A percentile compares a stretch with the other conserved stretches of the same genome.
Evolutionary conservation across 2,888 invertebrate genomes (phyloP).

Genomic region (Lasioglossum calceatum): DNA sequence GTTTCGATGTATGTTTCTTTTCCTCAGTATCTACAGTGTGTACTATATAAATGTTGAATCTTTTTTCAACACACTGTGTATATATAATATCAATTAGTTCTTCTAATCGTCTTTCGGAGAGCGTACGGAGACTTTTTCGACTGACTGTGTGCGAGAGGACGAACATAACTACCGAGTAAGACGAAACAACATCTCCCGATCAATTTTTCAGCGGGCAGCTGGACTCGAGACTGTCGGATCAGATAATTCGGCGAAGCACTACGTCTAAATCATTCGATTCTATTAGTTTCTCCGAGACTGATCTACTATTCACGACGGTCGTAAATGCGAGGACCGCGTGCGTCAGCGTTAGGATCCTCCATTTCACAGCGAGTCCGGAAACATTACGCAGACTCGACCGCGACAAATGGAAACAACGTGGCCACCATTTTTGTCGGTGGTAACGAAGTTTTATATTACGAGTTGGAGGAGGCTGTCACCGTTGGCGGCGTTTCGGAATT

Average conservation of each 20-base stretch:
- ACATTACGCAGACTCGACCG: not conserved
- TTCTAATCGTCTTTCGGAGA: no score
- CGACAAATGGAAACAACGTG: conserved; percentile 33
- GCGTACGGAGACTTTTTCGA: no score
- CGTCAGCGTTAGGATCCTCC: not conserved
- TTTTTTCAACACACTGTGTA: no score
- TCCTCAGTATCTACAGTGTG: no score
- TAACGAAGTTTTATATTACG: conserved; percentile 46
- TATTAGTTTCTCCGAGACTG: not conserved
- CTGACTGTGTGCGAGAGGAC: no score
- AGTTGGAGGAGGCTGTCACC: conserved; percentile 20
- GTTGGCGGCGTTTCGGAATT: conserved; percentile 16
- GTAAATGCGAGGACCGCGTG: not conserved
- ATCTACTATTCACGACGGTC: not conserved
- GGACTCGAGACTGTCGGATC: not conserved
- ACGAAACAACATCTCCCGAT: not conserved
- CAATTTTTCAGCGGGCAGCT: not conserved
- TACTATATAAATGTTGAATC: no score
- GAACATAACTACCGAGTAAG: no score
- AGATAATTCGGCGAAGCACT: not conserved
- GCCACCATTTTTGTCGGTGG: conserved; percentile 26
- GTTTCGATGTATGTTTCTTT: no score
- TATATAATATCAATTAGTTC: no score
- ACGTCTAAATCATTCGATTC: not conserved
- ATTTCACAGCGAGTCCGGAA: not conserved